Conservation (phyloP, 2,888 invertebrate species). For the Caenorhabditis doughertyi region DNA sequence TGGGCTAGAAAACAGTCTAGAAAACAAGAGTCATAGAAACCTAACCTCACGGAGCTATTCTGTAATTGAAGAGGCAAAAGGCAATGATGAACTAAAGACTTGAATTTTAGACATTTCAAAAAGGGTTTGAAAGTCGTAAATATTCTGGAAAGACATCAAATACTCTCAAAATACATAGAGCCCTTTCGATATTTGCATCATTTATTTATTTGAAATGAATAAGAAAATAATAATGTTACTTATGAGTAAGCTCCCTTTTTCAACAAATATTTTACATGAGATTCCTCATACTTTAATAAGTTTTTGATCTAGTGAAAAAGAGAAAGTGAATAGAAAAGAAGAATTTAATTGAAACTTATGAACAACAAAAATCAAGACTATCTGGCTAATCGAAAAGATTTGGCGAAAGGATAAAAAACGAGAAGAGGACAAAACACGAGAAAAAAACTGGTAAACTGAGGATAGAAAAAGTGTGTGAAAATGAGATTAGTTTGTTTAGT, state of each 20-base stretch:
- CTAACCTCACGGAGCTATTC: too few species aligned
- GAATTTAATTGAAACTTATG: slow-evolving; percentile 49
- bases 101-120: too few species aligned
- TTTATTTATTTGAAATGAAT: neutral
- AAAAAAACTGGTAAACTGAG: slow-evolving; percentile 29
- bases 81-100: too few species aligned
- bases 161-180: too few species aligned
- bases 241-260: neutral
- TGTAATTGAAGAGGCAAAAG: too few species aligned
- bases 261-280: neutral
- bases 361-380: slow-evolving; percentile 6
- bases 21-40: too few species aligned
- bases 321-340: slow-evolving; percentile 4
- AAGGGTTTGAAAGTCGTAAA: too few species aligned
- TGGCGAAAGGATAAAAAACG: slow-evolving; percentile 36
- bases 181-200: too few species aligned
- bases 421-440: slow-evolving; percentile 12
- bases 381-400: slow-evolving; percentile 36
- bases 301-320: neutral
- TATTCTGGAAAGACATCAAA: too few species aligned
- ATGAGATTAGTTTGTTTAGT: slow-evolving; percentile 5
- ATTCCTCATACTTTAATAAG: neutral
- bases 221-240: neutral
- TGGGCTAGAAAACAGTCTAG: too few species aligned
- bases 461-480: neutral